phyloP scores from a whole-genome alignment of 2,797 vertebrate species.

The Enteromius radiatus region DNA sequence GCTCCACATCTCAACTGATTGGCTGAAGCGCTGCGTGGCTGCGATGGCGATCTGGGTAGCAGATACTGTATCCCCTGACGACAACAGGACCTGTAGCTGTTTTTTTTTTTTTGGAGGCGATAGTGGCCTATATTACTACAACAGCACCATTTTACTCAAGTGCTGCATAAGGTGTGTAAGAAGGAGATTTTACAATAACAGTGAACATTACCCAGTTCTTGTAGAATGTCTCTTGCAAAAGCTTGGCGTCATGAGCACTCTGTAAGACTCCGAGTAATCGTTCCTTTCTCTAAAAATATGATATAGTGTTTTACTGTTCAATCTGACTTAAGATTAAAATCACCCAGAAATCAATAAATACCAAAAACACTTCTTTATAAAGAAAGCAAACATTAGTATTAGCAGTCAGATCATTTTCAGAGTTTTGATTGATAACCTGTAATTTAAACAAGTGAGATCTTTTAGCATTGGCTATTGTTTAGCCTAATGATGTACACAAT shows the following conservation, averaged over 20 bases:
- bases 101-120: conserved; percentile 22
- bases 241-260: conserved; percentile 80
- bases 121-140: conserved; percentile 36
- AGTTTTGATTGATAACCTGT: neutral
- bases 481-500: neutral
- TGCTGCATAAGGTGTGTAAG: neutral
- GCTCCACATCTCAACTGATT: conserved; percentile 83
- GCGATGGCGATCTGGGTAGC: conserved; percentile 78
- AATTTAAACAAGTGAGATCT: neutral
- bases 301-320: too few species aligned
- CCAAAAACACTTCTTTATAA: neutral
- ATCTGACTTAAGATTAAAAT: neutral
- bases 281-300: conserved; percentile 82
- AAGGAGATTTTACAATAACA: neutral
- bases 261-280: conserved; percentile 80
- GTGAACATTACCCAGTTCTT: conserved; percentile 87
- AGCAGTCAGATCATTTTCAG: neutral
- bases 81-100: conserved; percentile 75
- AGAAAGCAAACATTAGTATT: neutral
- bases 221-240: conserved; percentile 85
- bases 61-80: conserved; percentile 69
- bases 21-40: conserved; percentile 75
- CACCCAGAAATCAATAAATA: conserved; percentile 3
- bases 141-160: neutral
- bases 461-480: neutral